Evolutionary conservation across 2,113 vertebrate genomes (phyloP), one percentile per base, ranked within the genome.

Genomic region (Cynoglossus semilaevis): DNA sequence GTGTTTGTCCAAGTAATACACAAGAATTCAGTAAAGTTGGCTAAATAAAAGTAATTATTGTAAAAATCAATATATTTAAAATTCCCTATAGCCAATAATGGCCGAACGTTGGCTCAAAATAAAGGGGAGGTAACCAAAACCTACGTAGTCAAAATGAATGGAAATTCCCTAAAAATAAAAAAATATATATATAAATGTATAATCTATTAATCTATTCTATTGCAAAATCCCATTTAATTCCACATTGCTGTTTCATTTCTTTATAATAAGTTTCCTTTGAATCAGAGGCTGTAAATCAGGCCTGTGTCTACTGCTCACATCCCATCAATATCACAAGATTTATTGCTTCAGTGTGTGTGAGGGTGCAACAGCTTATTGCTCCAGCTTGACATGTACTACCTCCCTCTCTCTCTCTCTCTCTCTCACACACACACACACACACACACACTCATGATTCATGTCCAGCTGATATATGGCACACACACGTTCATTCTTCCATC

Each of bases 361-460:
- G 42, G 43, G 40, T n/a, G 55, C 72, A 69, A 63, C 56, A 77
- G 51, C 59, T 70, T 56, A 62, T 70, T 76, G 38, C 64, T 37
- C 64, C 51, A 55, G 49, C 8, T 15, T 0, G 12, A 12, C 35
- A 35, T 22, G 12, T 17, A 11, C 44, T 12, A 15, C 12, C 16
- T 10, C 45, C 12, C 45, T 18, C 59, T 18, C 48, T 6, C 42
- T 4, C 45, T 14, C 17, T 13, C 17, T 6, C 17, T 13, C 18
- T 13, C 46, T 13, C 46, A 17, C 36, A 19, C 51, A 56, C 53
- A 41, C 53, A 44, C 40, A 22, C 17, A 22, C 47, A n/a, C 59
- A 35, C 38, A 29, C 15, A 16, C 34, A 47, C 17, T 29, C 22
- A 57, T n/a, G 34, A 70, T 10, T 56, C 44, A 43, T 53, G 3